These are phyloP conservation scores for Drosophila paramelanica DNA, from an alignment of 2,888 invertebrate species.

Conservation along the genomic window DNA sequence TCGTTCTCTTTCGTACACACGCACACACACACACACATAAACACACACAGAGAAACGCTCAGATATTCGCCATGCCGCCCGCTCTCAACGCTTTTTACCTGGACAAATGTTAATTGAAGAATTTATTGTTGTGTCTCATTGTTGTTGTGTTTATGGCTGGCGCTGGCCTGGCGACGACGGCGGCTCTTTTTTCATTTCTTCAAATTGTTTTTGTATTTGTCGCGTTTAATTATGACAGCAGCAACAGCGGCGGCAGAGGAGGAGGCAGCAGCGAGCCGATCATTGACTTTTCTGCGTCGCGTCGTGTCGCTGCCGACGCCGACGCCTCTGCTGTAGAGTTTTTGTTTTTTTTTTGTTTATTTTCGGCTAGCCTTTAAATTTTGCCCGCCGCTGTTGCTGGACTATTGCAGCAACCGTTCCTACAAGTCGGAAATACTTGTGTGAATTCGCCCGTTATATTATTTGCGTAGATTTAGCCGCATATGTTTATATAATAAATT, in stretches of 20 bases:
- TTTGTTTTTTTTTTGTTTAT: constrained; percentile 39
- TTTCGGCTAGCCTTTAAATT: constrained; percentile 46
- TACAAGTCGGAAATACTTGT: constrained; percentile 20
- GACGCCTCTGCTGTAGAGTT: constrained; percentile 46
- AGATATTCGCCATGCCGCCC: constrained; percentile 52
- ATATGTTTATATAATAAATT: constrained; percentile 7
- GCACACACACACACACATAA: constrained; percentile 8
- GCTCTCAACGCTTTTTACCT: constrained; percentile 70
- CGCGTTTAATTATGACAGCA: constrained; percentile 79
- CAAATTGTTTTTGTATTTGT: constrained; percentile 79
- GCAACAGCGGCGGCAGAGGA: constrained; percentile 35
- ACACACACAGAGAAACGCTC: constrained; percentile 9
- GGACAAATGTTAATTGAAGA: constrained; percentile 81
- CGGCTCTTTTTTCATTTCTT: constrained; percentile 67
- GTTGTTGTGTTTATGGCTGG: constrained; percentile 76
- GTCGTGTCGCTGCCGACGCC: constrained; percentile 36
- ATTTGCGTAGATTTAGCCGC: neutral
- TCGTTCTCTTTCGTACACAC: constrained; percentile 26
- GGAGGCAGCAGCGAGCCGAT: constrained; percentile 60
- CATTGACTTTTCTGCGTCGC: constrained; percentile 67
- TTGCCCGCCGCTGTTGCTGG: constrained; percentile 40
- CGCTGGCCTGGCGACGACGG: constrained; percentile 62
- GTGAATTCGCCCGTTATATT: neutral
- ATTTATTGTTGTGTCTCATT: constrained; percentile 77
- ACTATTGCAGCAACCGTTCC: constrained; percentile 21